Percentiles rank a stretch among this genome's conserved stretches.
phyloP scores from a whole-genome alignment of 1,140 invertebrate genomes.

The Colletes latitarsis region DNA sequence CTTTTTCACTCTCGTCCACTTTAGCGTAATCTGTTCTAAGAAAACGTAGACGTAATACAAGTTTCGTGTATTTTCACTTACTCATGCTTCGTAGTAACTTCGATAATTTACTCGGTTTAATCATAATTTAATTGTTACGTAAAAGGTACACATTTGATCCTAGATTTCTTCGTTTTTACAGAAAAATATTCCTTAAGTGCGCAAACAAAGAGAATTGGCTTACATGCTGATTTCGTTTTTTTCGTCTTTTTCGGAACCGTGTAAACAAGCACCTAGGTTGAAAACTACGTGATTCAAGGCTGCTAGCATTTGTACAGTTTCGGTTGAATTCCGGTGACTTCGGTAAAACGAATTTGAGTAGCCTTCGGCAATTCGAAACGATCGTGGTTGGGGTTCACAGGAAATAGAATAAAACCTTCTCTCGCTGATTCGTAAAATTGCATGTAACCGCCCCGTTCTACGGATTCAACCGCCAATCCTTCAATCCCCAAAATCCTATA shows the following conservation, averaged over 20 bases:
- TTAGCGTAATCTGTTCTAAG: no score
- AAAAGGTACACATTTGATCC: no score
- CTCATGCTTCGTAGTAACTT: no score
- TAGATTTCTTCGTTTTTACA: no score
- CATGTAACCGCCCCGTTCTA: conserved; percentile 61
- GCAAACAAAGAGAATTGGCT: no score
- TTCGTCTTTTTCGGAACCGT: neutral
- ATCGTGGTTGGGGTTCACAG: conserved; percentile 31
- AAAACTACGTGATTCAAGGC: conserved; percentile 12
- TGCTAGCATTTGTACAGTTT: conserved; percentile 1
- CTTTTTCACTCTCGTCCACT: no score
- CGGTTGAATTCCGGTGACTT: conserved; percentile 29
- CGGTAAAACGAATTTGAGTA: conserved; percentile 58
- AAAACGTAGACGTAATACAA: no score
- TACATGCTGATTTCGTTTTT: neutral
- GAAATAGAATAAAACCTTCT: conserved; percentile 68
- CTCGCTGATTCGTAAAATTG: conserved; percentile 65
- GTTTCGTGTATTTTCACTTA: no score
- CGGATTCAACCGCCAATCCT: conserved; percentile 58
- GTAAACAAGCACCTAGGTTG: conserved; percentile 12
- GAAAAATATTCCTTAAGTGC: no score
- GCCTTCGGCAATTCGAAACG: conserved; percentile 60
- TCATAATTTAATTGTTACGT: no score
- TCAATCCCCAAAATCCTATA: conserved; percentile 59
- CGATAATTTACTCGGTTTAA: no score